These are phyloP conservation scores for Hemiscyllium ocellatum DNA, from an alignment of 2,113 vertebrate species.

Conservation along the genomic window DNA sequence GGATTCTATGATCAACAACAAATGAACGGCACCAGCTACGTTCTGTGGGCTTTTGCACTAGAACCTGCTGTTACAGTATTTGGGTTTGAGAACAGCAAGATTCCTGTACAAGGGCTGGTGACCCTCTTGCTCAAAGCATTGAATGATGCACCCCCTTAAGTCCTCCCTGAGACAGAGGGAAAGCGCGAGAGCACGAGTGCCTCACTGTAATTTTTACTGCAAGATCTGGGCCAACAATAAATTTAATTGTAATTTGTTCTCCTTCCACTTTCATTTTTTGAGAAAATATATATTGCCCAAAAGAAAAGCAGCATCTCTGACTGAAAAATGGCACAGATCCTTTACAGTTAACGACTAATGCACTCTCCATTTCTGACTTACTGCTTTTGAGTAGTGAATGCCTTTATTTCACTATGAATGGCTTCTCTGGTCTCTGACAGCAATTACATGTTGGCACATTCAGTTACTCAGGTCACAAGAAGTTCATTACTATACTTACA, in stretches of 20 bases:
- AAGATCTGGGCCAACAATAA: background rate
- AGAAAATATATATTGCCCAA: background rate
- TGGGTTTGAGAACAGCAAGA: background rate
- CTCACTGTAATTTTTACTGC: background rate
- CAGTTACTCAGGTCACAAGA: background rate
- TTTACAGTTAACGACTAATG: background rate
- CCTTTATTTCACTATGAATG: background rate
- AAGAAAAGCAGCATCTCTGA: background rate
- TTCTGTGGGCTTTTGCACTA: background rate
- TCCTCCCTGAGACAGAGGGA: background rate
- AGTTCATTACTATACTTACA: background rate
- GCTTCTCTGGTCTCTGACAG: background rate
- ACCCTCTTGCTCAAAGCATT: background rate
- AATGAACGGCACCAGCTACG: background rate
- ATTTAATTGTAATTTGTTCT: background rate
- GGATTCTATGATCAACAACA: background rate
- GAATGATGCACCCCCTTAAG: background rate
- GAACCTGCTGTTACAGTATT: background rate
- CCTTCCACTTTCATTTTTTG: background rate
- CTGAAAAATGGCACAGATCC: background rate
- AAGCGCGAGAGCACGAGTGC: too few species aligned
- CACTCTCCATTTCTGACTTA: background rate
- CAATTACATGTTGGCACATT: background rate
- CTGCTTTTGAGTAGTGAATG: background rate
- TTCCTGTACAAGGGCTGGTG: background rate